Conservation (phyloP, 2,797 vertebrate species). For the Siniperca obscura region DNA sequence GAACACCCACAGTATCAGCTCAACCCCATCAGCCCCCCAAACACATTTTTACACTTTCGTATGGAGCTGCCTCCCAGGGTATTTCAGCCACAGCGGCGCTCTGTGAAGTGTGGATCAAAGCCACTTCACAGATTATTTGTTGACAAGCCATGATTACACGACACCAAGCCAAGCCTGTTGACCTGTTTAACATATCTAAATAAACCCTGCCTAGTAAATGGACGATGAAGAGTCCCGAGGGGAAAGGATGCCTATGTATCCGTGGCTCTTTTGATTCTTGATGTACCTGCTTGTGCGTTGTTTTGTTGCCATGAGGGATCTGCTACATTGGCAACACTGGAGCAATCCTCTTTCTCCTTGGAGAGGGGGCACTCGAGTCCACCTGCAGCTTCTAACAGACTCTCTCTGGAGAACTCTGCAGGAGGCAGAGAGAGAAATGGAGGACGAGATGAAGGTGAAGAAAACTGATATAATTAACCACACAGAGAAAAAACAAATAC, state of each 20-base stretch:
- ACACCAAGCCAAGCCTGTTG: conserved; percentile 40
- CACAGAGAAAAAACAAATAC: too few relatives aligned
- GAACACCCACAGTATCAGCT: background rate
- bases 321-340: conserved; percentile 58
- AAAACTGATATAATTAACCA: background rate
- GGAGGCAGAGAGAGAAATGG: conserved; percentile 33
- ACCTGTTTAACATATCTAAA: conserved; percentile 54
- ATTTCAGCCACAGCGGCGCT: conserved; percentile 20
- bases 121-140: conserved; percentile 48
- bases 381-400: conserved; percentile 78
- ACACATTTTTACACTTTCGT: conserved; percentile 6
- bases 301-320: conserved; percentile 69
- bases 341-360: conserved; percentile 68
- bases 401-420: conserved; percentile 84
- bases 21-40: background rate
- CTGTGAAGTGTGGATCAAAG: conserved; percentile 63
- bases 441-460: conserved; percentile 19
- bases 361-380: conserved; percentile 72
- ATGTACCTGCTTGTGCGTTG: conserved; percentile 73
- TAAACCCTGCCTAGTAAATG: conserved; percentile 33
- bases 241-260: background rate
- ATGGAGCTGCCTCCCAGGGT: conserved; percentile 9
- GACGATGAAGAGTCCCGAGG: conserved; percentile 18
- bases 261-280: background rate
- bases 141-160: conserved; percentile 51